Evolutionary conservation across 1,140 invertebrate genomes (phyloP).

Genomic region (Drosophila parvula): DNA sequence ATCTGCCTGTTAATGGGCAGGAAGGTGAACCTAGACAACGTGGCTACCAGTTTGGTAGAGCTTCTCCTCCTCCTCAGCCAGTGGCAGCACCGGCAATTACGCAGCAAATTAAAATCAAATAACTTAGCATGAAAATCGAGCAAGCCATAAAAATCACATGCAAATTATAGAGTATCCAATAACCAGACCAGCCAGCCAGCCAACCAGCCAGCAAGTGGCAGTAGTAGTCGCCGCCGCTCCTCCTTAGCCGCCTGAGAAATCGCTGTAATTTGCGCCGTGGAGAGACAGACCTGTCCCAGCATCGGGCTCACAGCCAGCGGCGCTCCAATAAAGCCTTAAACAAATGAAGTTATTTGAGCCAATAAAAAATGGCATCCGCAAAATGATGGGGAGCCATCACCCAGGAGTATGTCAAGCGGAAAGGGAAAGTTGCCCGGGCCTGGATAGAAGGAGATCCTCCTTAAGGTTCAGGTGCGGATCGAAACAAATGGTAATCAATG

Average conservation of each 20-base stretch:
- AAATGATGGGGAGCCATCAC: conserved; percentile 48
- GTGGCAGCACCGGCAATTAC: conserved; percentile 66
- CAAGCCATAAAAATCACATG: conserved; percentile 80
- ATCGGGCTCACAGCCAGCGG: conserved; percentile 40
- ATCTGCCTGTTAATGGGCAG: conserved; percentile 59
- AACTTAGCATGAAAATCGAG: conserved; percentile 77
- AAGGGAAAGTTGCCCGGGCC: conserved; percentile 61
- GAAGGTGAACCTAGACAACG: conserved; percentile 33
- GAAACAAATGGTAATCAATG: neutral
- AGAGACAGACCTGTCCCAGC: conserved; percentile 39
- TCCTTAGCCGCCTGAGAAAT: conserved; percentile 59
- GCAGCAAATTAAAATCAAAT: conserved; percentile 84
- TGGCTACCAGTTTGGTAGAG: conserved; percentile 38
- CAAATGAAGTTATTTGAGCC: conserved; percentile 80
- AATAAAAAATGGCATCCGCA: conserved; percentile 68
- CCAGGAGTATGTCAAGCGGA: conserved; percentile 54
- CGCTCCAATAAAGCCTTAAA: conserved; percentile 75
- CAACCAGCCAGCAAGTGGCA: conserved; percentile 18
- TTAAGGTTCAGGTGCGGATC: conserved; percentile 20
- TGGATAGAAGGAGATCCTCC: conserved; percentile 3
- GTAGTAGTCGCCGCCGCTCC: conserved; percentile 9
- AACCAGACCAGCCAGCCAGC: conserved; percentile 27
- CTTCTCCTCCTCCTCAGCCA: conserved; percentile 36
- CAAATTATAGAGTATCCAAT: conserved; percentile 77
- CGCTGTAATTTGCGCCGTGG: conserved; percentile 70